Percentiles rank a stretch among this genome's conserved stretches.
These are phyloP conservation scores for Pecten maximus DNA, from an alignment of 2,888 invertebrate genomes.

Conservation along the genomic window DNA sequence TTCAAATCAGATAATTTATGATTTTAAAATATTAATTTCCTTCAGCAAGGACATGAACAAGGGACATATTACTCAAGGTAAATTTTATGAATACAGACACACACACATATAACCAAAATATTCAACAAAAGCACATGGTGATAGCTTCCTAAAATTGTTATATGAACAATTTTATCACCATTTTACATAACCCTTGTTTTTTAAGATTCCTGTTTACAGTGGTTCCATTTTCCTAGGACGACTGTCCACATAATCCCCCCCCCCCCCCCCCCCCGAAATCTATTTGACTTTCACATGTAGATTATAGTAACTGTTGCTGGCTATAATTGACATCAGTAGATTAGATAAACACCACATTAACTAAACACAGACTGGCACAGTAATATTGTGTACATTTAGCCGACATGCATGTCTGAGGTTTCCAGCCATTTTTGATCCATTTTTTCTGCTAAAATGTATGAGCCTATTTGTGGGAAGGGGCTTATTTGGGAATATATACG, in stretches of 20 bases:
- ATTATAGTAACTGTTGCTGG: too few relatives aligned
- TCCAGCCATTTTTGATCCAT: not conserved
- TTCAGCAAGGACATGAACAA: not conserved
- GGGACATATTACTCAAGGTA: not conserved
- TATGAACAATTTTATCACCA: too few relatives aligned
- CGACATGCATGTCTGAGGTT: not conserved
- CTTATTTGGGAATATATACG: too few relatives aligned
- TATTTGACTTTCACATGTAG: too few relatives aligned
- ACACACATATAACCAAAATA: not conserved
- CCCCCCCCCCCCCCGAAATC: too few relatives aligned
- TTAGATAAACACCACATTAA: not conserved
- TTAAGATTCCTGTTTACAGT: too few relatives aligned
- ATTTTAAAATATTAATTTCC: not conserved
- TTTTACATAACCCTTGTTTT: too few relatives aligned
- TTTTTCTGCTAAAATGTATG: not conserved
- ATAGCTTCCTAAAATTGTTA: too few relatives aligned
- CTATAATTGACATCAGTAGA: not conserved
- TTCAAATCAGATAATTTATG: not conserved
- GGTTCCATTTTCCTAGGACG: too few relatives aligned
- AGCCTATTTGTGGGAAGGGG: too few relatives aligned
- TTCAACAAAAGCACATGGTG: too few relatives aligned
- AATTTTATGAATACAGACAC: not conserved
- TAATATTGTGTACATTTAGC: not conserved
- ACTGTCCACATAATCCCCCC: too few relatives aligned
- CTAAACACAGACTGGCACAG: not conserved